A percentile compares a stretch with the other conserved stretches of the same genome.
Conservation (phyloP, 2,888 invertebrate genomes). For the Dicycla oo region DNA sequence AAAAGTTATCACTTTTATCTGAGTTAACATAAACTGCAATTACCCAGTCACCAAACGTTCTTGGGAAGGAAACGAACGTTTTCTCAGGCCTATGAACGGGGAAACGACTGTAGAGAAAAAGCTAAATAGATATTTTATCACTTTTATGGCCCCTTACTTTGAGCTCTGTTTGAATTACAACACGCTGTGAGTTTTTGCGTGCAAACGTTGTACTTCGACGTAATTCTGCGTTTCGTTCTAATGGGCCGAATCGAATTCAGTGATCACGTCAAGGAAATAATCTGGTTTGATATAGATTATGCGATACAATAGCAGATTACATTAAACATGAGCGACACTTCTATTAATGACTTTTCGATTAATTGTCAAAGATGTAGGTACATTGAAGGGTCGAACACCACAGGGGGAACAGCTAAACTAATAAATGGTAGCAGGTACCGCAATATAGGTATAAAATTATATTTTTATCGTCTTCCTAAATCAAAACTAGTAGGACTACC, state of each 20-base stretch:
- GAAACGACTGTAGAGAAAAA: constrained; percentile 78
- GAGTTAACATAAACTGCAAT: constrained; percentile 86
- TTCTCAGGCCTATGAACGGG: constrained; percentile 72
- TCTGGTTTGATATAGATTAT: constrained; percentile 31
- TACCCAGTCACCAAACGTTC: constrained; percentile 83
- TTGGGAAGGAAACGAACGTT: constrained; percentile 82
- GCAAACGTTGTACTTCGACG: constrained; percentile 63
- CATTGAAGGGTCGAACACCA: too few species aligned
- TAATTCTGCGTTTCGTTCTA: constrained; percentile 59
- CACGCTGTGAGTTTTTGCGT: constrained; percentile 71
- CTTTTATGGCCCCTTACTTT: constrained; percentile 87
- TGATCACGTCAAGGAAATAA: constrained; percentile 51
- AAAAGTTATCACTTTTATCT: constrained; percentile 81
- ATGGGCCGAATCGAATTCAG: constrained; percentile 60
- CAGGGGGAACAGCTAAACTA: too few species aligned
- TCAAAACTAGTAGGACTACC: too few species aligned
- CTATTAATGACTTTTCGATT: background rate
- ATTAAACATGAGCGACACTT: background rate
- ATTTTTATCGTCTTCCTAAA: too few species aligned
- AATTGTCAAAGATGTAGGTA: background rate
- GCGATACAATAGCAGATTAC: constrained; percentile 16
- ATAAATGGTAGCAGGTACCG: too few species aligned
- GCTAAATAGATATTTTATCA: constrained; percentile 89
- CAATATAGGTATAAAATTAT: too few species aligned
- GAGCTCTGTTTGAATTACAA: constrained; percentile 83